These are phyloP conservation scores for Acropternis orthonyx DNA, from an alignment of 2,797 vertebrate genomes.

Conservation along the genomic window DNA sequence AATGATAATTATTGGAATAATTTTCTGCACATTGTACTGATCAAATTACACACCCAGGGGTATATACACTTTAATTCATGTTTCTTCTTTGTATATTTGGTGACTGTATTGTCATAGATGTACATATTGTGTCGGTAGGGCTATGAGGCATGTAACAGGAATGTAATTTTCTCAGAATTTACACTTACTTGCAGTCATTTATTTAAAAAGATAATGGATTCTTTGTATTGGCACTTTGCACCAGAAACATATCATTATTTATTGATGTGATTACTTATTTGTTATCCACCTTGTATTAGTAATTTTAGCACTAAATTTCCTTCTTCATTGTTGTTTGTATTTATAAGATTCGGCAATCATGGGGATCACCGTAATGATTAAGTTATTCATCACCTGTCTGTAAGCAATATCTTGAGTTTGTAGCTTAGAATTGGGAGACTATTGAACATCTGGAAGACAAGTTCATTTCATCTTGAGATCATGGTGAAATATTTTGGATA, in stretches of 20 bases:
- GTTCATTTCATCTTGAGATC: constrained; percentile 93
- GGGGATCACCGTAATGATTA: constrained; percentile 86
- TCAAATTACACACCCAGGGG: constrained; percentile 79
- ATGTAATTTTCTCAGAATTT: constrained; percentile 91
- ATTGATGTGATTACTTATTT: constrained; percentile 89
- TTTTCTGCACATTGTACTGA: constrained; percentile 75
- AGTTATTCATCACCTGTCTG: constrained; percentile 95
- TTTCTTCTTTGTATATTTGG: constrained; percentile 97
- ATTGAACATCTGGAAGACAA: constrained; percentile 89
- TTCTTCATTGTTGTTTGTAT: constrained; percentile 98
- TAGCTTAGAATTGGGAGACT: constrained; percentile 88
- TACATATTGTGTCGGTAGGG: constrained; percentile 96
- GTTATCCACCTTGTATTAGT: constrained; percentile 84
- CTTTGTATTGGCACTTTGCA: constrained; percentile 99
- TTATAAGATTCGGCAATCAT: constrained; percentile 87
- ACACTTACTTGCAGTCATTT: constrained; percentile 91
- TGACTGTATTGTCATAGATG: constrained; percentile 99
- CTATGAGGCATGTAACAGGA: constrained; percentile 91
- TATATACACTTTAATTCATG: constrained; percentile 84
- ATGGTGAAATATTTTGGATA: constrained; percentile 98
- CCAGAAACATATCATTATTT: constrained; percentile 98
- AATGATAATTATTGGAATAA: constrained; percentile 79
- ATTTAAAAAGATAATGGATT: constrained; percentile 88
- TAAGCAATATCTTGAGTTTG: constrained; percentile 99
- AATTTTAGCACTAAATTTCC: constrained; percentile 90